Conservation (phyloP, 2,113 vertebrate species). For the Crotophaga sulcirostris region DNA sequence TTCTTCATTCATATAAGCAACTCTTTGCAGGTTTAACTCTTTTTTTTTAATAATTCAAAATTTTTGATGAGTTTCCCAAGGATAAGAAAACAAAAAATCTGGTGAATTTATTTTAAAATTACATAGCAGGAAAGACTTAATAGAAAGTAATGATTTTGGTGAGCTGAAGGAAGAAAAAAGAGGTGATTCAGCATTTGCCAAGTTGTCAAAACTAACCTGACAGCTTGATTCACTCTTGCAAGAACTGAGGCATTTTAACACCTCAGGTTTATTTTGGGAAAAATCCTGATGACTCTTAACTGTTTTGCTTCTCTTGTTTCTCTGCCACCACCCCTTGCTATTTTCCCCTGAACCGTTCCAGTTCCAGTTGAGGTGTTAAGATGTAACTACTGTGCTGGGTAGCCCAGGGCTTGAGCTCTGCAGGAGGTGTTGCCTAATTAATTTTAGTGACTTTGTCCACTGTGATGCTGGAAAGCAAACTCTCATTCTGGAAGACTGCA, state of each 20-base stretch:
- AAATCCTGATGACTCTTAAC: background rate
- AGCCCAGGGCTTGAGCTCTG: background rate
- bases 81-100: background rate
- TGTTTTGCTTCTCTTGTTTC: background rate
- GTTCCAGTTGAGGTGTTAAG: conserved; percentile 15
- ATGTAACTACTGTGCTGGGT: background rate
- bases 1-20: background rate
- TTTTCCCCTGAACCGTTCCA: background rate
- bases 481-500: background rate
- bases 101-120: background rate
- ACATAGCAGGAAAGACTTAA: background rate
- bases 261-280: background rate
- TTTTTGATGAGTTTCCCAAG: background rate
- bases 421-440: background rate
- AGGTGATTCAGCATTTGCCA: background rate
- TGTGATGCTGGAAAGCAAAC: background rate
- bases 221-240: background rate
- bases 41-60: background rate
- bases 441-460: background rate
- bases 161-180: background rate
- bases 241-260: background rate
- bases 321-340: background rate
- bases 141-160: background rate
- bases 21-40: background rate
- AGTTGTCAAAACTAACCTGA: background rate